Percentiles rank a stretch among this genome's conserved stretches.
Conservation (phyloP, 2,113 vertebrate species). For the Psittacara wagleri region DNA sequence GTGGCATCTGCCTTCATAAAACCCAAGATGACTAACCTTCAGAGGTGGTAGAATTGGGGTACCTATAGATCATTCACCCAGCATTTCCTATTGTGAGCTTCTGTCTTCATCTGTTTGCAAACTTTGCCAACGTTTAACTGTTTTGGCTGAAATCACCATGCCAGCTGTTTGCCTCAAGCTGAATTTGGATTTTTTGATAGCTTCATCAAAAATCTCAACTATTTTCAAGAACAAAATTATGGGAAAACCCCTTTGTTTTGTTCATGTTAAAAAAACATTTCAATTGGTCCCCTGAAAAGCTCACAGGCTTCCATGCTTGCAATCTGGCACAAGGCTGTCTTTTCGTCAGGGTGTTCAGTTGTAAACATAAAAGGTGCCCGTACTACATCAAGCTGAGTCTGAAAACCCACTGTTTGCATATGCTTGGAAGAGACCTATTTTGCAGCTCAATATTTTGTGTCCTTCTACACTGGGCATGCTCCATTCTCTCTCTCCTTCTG, state of each 20-base stretch:
- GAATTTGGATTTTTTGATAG: not conserved
- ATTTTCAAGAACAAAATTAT: constrained; percentile 19
- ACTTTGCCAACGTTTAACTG: constrained; percentile 4
- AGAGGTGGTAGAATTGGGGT: not conserved
- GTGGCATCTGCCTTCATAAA: not conserved
- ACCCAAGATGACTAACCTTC: not conserved
- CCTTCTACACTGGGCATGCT: not conserved
- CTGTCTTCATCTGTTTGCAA: constrained; percentile 8
- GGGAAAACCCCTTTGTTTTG: constrained; percentile 4
- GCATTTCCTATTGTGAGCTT: not conserved
- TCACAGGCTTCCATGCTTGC: not conserved
- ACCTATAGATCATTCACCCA: not conserved
- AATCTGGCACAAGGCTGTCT: constrained; percentile 5
- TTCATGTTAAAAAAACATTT: constrained; percentile 22
- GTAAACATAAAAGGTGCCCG: constrained; percentile 20
- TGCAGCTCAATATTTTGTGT: not conserved
- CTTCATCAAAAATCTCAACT: constrained; percentile 3
- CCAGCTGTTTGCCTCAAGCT: constrained; percentile 40
- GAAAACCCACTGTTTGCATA: not conserved
- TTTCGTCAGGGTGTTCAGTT: not conserved
- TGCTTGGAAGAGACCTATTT: not conserved
- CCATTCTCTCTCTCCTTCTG: not conserved
- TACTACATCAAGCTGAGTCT: not conserved
- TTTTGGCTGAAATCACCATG: constrained; percentile 13
- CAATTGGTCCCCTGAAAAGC: not conserved